These are phyloP conservation scores for Brachyopa scutellaris DNA, from an alignment of 2,888 invertebrate genomes.

Conservation along the genomic window DNA sequence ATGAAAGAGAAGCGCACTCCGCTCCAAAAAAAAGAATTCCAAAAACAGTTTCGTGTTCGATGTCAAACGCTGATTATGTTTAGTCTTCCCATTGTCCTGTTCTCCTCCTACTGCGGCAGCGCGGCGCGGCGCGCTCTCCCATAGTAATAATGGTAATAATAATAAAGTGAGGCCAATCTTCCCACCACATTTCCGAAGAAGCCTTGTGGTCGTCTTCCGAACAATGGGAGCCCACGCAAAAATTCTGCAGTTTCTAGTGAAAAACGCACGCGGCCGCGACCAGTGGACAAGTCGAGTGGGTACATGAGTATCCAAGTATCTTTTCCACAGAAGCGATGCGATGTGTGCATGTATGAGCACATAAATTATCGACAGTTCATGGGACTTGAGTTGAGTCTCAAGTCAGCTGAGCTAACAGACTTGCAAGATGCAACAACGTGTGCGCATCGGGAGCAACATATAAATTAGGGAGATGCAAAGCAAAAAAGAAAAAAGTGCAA, in stretches of 20 bases:
- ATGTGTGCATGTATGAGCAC: conserved; percentile 53
- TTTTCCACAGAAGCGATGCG: conserved; percentile 52
- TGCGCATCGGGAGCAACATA: conserved; percentile 62
- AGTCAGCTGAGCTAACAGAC: too few relatives aligned
- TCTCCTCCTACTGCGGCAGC: conserved; percentile 46
- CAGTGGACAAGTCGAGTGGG: conserved; percentile 29
- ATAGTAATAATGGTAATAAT: conserved; percentile 66
- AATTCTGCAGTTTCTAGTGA: conserved; percentile 35
- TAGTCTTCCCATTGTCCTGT: conserved; percentile 58
- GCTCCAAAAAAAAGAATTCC: conserved; percentile 41
- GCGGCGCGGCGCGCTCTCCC: neutral
- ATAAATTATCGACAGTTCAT: conserved; percentile 63
- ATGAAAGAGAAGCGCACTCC: conserved; percentile 44
- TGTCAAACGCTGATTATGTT: conserved; percentile 72
- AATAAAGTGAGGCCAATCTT: conserved; percentile 69
- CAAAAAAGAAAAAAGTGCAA: conserved; percentile 32
- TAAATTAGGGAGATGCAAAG: conserved; percentile 61
- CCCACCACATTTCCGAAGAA: conserved; percentile 35
- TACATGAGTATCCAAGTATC: too few relatives aligned
- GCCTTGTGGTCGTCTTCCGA: neutral
- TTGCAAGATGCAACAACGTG: conserved; percentile 16
- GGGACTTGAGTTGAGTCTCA: neutral
- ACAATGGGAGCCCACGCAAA: conserved; percentile 70
- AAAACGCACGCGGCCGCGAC: conserved; percentile 28
- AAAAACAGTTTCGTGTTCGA: conserved; percentile 69